Base-by-base conservation (phyloP, 2,888 invertebrate species). In the Drosophila eohydei region DNA sequence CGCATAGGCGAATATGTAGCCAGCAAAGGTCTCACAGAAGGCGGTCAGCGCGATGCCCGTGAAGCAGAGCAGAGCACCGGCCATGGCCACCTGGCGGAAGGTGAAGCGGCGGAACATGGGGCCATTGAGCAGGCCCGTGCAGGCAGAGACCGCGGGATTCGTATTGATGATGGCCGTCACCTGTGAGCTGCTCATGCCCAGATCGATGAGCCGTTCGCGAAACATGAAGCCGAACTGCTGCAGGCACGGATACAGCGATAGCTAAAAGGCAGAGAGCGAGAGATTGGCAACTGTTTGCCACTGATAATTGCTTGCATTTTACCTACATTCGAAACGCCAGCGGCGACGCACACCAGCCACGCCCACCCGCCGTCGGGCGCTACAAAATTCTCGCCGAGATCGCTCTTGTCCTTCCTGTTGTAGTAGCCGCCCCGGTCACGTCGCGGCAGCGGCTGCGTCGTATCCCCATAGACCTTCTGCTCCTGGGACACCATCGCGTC, bases 301-400 rank as follows among this genome's bases (percentile, higher is more conserved):
- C 28, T 38, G 2, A 28, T 6, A 36, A 26, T 46, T n/a, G 36
- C 0, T 8, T 12, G n/a, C 32, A 38, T 62, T 58, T 55, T 58
- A 94, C 95, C 94, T 93, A 96, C 96, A 91, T 96, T 96, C 59
- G 95, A 95, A 83, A 95, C 93, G 79, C 96, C 96, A 55, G 95
- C 95, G 5, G 96, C 96, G 7, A 96, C 86, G 36, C 96, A 94
- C 26, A 96, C 94, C 90, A 96, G 93, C 96, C 96, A 96, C 0
- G 92, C 92, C 96, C 96, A 96, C 0, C 96, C 96, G 5, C 96
- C 96, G 91, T 96, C 96, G 0, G 96, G 96, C 0, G 96, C 95
- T 51, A 94, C 92, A 82, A 95, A 96, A 60, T 95, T 94, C 8
- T 93, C 89, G 14, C 93, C 93, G 52, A 93, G 77, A 80, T 93